Percentiles rank a stretch among this genome's conserved stretches.
phyloP scores from a whole-genome alignment of 2,797 vertebrate genomes.

The Rhinatrema bivittatum region DNA sequence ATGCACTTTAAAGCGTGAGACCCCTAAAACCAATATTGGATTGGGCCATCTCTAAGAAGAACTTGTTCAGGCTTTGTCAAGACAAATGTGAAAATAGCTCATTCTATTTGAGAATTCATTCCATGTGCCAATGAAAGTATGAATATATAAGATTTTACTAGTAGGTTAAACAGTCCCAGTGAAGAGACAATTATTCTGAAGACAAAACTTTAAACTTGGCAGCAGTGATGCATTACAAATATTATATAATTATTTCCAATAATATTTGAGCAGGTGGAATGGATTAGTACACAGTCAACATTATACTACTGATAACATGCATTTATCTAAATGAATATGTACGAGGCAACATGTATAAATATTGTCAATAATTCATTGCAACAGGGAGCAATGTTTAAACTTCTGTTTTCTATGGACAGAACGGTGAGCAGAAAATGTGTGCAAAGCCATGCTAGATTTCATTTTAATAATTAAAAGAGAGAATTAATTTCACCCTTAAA shows the following conservation, averaged over 20 bases:
- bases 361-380: slow-evolving; percentile 68
- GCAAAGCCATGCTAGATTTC: slow-evolving; percentile 36
- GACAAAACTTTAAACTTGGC: slow-evolving; percentile 48
- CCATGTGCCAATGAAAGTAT: slow-evolving; percentile 60
- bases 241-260: slow-evolving; percentile 71
- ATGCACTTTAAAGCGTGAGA: too few relatives aligned
- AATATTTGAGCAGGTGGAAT: slow-evolving; percentile 98
- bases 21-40: too few relatives aligned
- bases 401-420: slow-evolving; percentile 50
- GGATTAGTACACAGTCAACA: slow-evolving; percentile 98
- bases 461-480: slow-evolving; percentile 31
- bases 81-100: slow-evolving; percentile 48
- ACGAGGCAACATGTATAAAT: slow-evolving; percentile 70
- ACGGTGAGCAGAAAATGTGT: slow-evolving; percentile 38
- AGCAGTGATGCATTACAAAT: slow-evolving; percentile 70
- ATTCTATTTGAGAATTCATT: slow-evolving; percentile 41
- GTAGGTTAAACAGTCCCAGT: slow-evolving; percentile 54
- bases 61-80: slow-evolving; percentile 41
- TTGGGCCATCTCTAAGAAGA: too few relatives aligned
- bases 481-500: slow-evolving; percentile 41
- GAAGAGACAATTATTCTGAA: slow-evolving; percentile 56
- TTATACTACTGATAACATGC: slow-evolving; percentile 83
- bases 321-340: slow-evolving; percentile 74
- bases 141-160: slow-evolving; percentile 51
- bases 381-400: slow-evolving; percentile 62